Evolutionary conservation across 2,113 vertebrate genomes (phyloP).

Genomic region (Baryphthengus martii): DNA sequence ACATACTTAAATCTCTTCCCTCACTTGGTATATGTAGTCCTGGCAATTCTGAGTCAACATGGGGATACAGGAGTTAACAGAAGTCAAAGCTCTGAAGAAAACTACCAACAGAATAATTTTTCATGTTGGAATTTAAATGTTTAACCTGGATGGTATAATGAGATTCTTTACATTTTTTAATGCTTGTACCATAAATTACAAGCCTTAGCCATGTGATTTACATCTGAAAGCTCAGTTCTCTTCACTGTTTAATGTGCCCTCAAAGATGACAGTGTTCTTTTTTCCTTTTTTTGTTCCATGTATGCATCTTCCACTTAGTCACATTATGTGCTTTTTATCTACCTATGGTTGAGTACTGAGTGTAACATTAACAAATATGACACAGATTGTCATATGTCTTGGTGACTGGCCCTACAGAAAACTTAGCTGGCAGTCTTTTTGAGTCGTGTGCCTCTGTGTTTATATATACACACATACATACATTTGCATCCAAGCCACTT

Average conservation of each 20-base stretch:
- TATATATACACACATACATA: background rate
- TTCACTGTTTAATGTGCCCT: background rate
- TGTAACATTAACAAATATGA: background rate
- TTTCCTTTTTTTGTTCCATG: background rate
- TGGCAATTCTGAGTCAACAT: background rate
- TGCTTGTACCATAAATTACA: background rate
- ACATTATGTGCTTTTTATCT: background rate
- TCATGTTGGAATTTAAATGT: background rate
- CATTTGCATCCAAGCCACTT: conserved; percentile 23
- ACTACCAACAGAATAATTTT: background rate
- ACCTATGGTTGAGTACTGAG: background rate
- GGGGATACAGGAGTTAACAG: background rate
- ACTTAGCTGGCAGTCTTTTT: background rate
- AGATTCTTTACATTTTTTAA: conserved; percentile 40
- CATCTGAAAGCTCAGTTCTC: background rate
- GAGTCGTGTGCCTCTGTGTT: background rate
- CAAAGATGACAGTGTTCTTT: background rate
- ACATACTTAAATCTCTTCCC: background rate
- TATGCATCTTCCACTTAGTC: background rate
- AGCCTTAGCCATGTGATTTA: conserved; percentile 11
- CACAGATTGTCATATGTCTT: background rate
- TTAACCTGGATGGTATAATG: conserved; percentile 12
- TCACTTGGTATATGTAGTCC: background rate
- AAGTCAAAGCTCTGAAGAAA: background rate
- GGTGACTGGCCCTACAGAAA: background rate